Evolutionary conservation across 2,888 invertebrate genomes (phyloP).

Genomic region (Dinocampus coccinellae): DNA sequence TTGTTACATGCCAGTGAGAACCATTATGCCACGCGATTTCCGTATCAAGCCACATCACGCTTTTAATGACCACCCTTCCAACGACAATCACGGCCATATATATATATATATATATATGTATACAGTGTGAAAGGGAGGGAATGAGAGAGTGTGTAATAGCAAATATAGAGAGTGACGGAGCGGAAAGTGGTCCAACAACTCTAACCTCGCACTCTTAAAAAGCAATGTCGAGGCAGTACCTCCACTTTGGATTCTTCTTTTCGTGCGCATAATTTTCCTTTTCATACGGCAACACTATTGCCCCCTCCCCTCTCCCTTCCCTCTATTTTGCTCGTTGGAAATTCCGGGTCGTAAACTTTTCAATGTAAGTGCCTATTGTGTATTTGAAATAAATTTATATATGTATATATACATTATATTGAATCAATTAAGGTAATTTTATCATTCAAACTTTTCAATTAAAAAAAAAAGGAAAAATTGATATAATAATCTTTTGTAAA

Average conservation of each 20-base stretch:
- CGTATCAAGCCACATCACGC: constrained; percentile 33
- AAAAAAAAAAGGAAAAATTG: no score
- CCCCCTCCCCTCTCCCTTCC: no score
- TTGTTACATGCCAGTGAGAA: constrained; percentile 40
- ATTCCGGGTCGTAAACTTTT: constrained; percentile 9
- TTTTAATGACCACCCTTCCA: constrained; percentile 39
- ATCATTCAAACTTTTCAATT: constrained; percentile 3
- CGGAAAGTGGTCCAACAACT: neutral
- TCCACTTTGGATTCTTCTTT: neutral
- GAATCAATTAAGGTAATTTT: neutral
- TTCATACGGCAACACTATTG: neutral
- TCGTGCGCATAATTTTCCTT: constrained; percentile 15
- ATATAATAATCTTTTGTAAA: neutral
- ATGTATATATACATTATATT: neutral
- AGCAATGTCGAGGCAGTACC: neutral
- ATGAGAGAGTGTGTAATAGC: neutral
- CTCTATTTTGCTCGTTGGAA: neutral
- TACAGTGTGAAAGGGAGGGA: neutral
- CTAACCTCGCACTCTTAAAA: neutral
- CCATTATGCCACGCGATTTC: constrained; percentile 44
- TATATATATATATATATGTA: neutral
- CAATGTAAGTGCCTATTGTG: constrained; percentile 18
- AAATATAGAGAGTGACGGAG: neutral
- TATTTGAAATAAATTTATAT: neutral
- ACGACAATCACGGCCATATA: constrained; percentile 18